phyloP scores from a whole-genome alignment of 2,888 invertebrate species.

The Ormyrus rosae region DNA sequence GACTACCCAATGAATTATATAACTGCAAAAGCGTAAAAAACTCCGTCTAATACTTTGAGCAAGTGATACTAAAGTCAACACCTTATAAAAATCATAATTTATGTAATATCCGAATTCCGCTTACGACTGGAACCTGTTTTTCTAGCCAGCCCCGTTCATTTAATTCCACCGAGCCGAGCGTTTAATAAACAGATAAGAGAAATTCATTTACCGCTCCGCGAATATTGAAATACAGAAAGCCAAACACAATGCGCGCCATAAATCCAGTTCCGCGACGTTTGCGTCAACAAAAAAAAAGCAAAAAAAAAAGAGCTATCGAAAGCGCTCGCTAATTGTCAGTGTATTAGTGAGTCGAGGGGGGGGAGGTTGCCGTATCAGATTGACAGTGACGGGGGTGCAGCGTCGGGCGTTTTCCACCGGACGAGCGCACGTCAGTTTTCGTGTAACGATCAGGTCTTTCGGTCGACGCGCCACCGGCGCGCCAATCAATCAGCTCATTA shows the following conservation, averaged over 20 bases:
- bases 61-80: too few species aligned
- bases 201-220: not conserved
- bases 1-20: too few species aligned
- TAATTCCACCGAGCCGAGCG: not conserved
- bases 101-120: too few species aligned
- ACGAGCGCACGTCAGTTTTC: conserved; percentile 59
- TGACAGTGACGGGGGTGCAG: conserved; percentile 65
- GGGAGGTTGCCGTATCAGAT: conserved; percentile 51
- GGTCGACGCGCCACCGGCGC: conserved; percentile 45
- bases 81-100: too few species aligned
- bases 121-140: too few species aligned
- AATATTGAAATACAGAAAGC: too few species aligned
- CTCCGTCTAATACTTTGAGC: too few species aligned
- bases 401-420: conserved; percentile 48
- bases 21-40: too few species aligned
- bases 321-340: conserved; percentile 41
- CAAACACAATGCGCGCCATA: too few species aligned
- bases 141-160: not conserved
- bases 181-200: not conserved
- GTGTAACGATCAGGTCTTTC: conserved; percentile 69
- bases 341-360: conserved; percentile 10
- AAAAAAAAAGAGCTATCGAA: not conserved
- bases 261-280: too few species aligned
- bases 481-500: conserved; percentile 72
- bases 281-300: not conserved